Evolutionary conservation across 2,113 vertebrate genomes (phyloP).

Genomic region (Anser cygnoides): DNA sequence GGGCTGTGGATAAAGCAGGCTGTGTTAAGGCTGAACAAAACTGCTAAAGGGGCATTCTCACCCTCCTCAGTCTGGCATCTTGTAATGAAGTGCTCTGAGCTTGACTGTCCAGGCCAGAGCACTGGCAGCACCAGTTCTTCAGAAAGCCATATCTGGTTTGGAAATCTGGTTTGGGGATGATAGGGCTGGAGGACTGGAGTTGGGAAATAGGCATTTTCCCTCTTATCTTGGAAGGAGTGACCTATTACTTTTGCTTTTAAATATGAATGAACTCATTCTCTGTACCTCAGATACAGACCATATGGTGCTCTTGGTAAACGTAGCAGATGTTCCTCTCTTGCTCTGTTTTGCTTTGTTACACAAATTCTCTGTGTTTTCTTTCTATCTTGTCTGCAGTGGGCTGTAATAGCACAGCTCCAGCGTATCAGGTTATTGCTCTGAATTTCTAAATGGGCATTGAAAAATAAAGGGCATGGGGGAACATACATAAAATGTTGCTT

Average conservation of each 20-base stretch:
- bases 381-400: not conserved
- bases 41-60: not conserved
- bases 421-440: not conserved
- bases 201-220: not conserved
- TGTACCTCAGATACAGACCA: conserved; percentile 37
- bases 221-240: not conserved
- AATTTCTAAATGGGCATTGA: not conserved
- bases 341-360: conserved; percentile 19
- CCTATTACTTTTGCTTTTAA: conserved; percentile 41
- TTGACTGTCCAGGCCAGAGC: not conserved
- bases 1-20: not conserved
- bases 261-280: conserved; percentile 44
- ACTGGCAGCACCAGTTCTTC: not conserved
- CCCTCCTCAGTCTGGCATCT: not conserved
- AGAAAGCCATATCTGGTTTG: not conserved
- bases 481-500: not conserved
- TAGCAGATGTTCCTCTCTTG: conserved; percentile 62
- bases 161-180: not conserved
- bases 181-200: not conserved
- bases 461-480: not conserved
- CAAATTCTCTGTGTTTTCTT: conserved; percentile 40
- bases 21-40: not conserved
- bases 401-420: not conserved
- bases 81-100: not conserved
- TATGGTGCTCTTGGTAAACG: conserved; percentile 64